Conservation (phyloP, 2,888 invertebrate genomes). For the Erannis defoliaria region DNA sequence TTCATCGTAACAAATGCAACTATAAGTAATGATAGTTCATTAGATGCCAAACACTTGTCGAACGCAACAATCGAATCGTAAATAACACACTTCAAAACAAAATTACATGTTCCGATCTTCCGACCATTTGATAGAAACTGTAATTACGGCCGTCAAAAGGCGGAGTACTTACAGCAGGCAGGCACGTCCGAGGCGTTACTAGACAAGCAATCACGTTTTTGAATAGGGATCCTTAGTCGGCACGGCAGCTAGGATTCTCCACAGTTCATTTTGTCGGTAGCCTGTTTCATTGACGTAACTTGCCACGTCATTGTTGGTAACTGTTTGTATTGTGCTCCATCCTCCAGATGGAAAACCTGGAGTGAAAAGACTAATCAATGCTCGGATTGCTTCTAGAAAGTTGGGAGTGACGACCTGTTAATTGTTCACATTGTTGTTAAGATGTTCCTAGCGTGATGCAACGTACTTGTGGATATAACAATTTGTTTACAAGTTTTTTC, state of each 20-base stretch:
- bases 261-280: constrained; percentile 77
- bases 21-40: constrained; percentile 23
- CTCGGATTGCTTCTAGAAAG: constrained; percentile 73
- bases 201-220: constrained; percentile 74
- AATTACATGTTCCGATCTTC: constrained; percentile 54
- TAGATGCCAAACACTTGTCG: constrained; percentile 29
- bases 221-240: constrained; percentile 74
- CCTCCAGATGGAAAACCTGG: constrained; percentile 73
- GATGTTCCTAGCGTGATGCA: constrained; percentile 52
- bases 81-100: constrained; percentile 47
- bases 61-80: constrained; percentile 36
- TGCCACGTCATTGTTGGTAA: constrained; percentile 81
- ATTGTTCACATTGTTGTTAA: constrained; percentile 61
- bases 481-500: constrained; percentile 52
- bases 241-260: constrained; percentile 75
- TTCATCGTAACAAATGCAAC: not conserved
- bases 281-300: constrained; percentile 66
- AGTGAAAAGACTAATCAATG: constrained; percentile 80
- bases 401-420: constrained; percentile 73
- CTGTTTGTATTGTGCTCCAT: constrained; percentile 72
- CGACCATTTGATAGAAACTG: constrained; percentile 51
- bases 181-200: constrained; percentile 49
- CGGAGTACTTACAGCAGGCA: constrained; percentile 46
- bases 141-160: constrained; percentile 64
- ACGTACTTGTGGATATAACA: constrained; percentile 35